Conservation (phyloP, 2,113 vertebrate species). For the Brienomyrus longianalis region DNA sequence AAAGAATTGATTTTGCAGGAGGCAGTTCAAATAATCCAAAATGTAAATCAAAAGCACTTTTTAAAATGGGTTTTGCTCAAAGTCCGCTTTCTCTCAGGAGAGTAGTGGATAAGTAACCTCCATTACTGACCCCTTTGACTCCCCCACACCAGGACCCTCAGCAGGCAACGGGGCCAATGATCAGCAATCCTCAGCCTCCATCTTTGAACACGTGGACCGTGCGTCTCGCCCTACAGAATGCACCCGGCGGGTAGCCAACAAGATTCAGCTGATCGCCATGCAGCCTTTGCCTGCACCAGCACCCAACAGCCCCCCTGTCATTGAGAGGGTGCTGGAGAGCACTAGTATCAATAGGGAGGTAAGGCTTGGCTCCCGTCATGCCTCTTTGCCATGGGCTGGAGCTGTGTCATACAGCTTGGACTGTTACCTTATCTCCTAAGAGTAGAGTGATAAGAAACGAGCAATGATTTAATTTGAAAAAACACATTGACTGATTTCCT, state of each 20-base stretch:
- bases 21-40: background rate
- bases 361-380: background rate
- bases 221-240: slow-evolving; percentile 80
- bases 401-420: background rate
- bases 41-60: background rate
- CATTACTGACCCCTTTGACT: slow-evolving; percentile 8
- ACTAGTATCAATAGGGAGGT: slow-evolving; percentile 86
- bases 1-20: background rate
- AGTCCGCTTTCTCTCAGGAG: background rate
- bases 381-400: background rate
- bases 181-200: slow-evolving; percentile 85
- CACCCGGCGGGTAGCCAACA: slow-evolving; percentile 73
- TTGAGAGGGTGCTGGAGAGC: slow-evolving; percentile 69
- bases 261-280: slow-evolving; percentile 95
- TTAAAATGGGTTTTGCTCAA: background rate
- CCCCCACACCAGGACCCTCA: slow-evolving; percentile 46
- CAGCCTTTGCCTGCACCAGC: slow-evolving; percentile 79
- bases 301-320: slow-evolving; percentile 61
- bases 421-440: background rate
- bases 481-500: background rate
- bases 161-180: slow-evolving; percentile 69
- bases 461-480: background rate
- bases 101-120: background rate
- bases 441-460: background rate
- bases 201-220: slow-evolving; percentile 91